Evolutionary conservation across 2,888 invertebrate genomes (phyloP).

Genomic region (Empis stercorea): DNA sequence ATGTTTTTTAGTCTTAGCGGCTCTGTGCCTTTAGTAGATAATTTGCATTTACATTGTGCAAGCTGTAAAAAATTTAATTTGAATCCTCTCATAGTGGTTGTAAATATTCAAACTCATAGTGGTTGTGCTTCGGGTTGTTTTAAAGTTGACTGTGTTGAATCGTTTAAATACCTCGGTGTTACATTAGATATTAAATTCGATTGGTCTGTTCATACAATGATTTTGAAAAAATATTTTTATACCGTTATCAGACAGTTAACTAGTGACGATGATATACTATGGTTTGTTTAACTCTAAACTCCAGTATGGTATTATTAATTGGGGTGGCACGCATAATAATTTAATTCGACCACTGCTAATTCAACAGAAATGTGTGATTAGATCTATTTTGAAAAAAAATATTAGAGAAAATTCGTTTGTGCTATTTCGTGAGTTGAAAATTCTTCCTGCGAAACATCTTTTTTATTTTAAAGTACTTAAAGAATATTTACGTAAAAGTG

Average conservation of each 20-base stretch:
- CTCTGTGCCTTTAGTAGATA: not conserved
- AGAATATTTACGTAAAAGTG: no score
- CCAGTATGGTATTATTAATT: not conserved
- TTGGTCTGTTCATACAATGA: not conserved
- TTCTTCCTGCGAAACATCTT: no score
- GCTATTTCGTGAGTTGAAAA: no score
- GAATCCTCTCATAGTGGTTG: no score
- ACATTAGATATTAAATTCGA: not conserved
- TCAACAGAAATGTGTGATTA: no score
- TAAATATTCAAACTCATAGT: no score
- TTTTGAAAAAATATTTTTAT: not conserved
- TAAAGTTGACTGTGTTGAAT: not conserved
- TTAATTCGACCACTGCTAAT: no score
- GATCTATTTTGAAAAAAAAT: no score
- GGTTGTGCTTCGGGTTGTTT: not conserved
- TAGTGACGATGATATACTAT: not conserved
- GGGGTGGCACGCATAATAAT: not conserved
- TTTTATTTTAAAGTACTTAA: no score
- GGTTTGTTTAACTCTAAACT: not conserved
- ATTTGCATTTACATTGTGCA: not conserved
- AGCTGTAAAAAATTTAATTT: constrained; percentile 1
- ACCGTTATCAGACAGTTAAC: not conserved
- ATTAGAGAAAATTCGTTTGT: no score
- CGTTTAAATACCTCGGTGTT: not conserved
- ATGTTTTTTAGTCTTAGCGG: not conserved